Base-by-base conservation (phyloP, 2,888 invertebrate genomes). In the Asteroscopus sphinx region DNA sequence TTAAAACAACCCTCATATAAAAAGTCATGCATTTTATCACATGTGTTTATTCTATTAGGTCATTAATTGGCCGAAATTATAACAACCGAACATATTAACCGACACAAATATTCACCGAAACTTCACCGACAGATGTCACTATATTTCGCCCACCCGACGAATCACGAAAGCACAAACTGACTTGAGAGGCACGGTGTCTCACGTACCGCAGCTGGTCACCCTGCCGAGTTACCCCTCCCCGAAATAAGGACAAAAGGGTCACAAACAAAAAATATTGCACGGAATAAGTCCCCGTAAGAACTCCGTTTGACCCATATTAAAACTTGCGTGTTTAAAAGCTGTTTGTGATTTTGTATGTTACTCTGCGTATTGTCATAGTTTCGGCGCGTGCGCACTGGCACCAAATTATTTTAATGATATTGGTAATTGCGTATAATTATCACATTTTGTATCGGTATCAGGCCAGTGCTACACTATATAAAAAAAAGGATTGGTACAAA, bases 1-100 rank as follows among this genome's bases (percentile, higher is more conserved):
- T 51, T 51, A 9, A 26, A 41, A 61, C 21, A 35, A 59, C 15
- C 13, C 3, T 39, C 17, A 0, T 37, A 32, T 0, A 12, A 42
- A 51, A 51, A 33, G 2, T 42, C 5, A 36, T 21, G 12, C 25
- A 13, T 32, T 15, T 25, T 57, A 9, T 40, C 17, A 47, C 33
- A 15, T 21, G 1, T 13, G 2, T 13, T 7, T 13, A 3, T 13
- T 7, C 1, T 33, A 7, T 5, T 33, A 6, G 32, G 35, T 15
- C 35, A 8, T 35, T 2, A n/a, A 35, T 15, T 35, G 15, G 15
- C 35, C 8, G 35, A 35, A 2, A 32, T 11, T 12, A 32, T 0
- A 28, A 2, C 9, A 6, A 32, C 32, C n/a, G 1, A 6, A 12
- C 6, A n/a, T n/a, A n/a, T n/a, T n/a, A n/a, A 32, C 7, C 12